Evolutionary conservation across 2,888 invertebrate genomes (phyloP), one percentile per base, ranked within the genome.

Genomic region (Sylvicola fuscatus): DNA sequence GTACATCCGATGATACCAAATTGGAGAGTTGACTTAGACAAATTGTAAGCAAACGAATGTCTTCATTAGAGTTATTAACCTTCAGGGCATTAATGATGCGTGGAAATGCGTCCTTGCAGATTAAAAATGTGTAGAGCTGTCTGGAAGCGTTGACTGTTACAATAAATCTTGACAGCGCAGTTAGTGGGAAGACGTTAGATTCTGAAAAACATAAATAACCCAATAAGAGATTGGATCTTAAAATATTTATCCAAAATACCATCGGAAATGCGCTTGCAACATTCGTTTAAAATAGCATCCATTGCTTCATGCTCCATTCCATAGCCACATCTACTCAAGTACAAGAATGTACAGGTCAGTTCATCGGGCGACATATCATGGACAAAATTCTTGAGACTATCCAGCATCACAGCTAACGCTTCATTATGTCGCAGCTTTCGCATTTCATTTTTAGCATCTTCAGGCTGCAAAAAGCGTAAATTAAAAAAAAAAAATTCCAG

Each of bases 321-420:
- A 5, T 65, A 41, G 3, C 60, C 62, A 42, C 67, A 51, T 47
- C 62, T 62, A 31, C 53, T 56, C 33, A 68, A 48, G 42, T 65
- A 64, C 13, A 64, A 47, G 16, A 63, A 49, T 35, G 55, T 49
- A 40, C 57, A 60, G 40, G 62, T 60, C 27, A 61, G 43, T 26
- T 56, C 55, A 27, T 60, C 48, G 1, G 48, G 32, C 41, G 56
- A 49, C 47, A 64, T 57, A 3, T 47, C 27, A 5, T 43, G 15
- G 16, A 54, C 40, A 13, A 52, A 48, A 3, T 47, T 30, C 5
- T 47, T 45, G 11, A 65, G 45, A 3, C 42, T 15, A 2, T 48
- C 35, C 13, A 56, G 35, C 29, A 60, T 40, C 31, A 42, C 30
- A 11, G 16, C n/a, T 12, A 35, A 31, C 13, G 15, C 14, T 14